Evolutionary conservation across 2,888 invertebrate species (phyloP).

Genomic region (Conchocele bisecta): DNA sequence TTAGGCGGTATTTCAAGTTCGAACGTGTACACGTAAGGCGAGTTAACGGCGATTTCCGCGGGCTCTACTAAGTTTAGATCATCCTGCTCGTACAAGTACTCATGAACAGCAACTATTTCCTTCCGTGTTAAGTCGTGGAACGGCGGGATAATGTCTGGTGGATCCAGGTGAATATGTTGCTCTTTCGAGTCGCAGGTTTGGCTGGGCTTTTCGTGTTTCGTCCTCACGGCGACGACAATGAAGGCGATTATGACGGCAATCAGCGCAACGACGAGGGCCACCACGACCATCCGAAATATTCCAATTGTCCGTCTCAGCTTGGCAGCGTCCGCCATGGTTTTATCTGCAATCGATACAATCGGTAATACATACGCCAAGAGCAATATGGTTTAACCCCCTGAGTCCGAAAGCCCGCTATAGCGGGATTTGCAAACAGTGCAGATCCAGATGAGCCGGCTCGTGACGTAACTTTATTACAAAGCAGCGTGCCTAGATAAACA

Average conservation of each 20-base stretch:
- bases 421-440: too few species aligned
- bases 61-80: conserved; percentile 44
- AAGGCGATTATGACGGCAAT: conserved; percentile 32
- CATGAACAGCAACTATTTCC: conserved; percentile 40
- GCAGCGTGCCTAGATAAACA: too few species aligned
- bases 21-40: conserved; percentile 48
- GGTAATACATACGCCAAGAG: background rate
- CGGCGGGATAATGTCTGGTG: conserved; percentile 46
- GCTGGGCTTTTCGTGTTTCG: background rate
- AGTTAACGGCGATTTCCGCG: conserved; percentile 22
- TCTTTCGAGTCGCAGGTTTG: background rate
- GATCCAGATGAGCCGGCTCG: too few species aligned
- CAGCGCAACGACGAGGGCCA: conserved; percentile 7
- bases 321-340: conserved; percentile 5
- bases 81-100: conserved; percentile 36
- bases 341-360: background rate
- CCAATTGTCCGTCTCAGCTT: conserved; percentile 33
- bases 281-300: conserved; percentile 18
- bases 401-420: too few species aligned
- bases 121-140: conserved; percentile 51
- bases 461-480: too few species aligned
- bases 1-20: conserved; percentile 50
- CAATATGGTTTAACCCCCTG: too few species aligned
- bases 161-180: conserved; percentile 29
- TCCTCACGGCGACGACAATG: conserved; percentile 12